Evolutionary conservation across 2,797 vertebrate species (phyloP).

Genomic region (Brotula barbata): DNA sequence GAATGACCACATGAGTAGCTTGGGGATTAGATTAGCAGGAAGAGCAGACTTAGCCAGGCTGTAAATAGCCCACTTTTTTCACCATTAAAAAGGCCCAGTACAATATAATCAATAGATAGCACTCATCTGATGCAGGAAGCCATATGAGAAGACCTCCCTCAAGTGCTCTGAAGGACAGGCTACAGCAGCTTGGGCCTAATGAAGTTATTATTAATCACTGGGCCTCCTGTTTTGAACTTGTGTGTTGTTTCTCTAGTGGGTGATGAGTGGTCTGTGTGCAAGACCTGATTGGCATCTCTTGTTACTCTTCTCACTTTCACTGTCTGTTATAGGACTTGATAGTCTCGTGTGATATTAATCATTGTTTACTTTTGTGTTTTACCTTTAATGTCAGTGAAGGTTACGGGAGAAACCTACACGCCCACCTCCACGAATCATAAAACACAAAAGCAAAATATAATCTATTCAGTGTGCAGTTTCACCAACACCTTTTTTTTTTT

Average conservation of each 20-base stretch:
- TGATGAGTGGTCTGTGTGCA: conserved; percentile 68
- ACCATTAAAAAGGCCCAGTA: conserved; percentile 79
- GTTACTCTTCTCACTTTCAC: conserved; percentile 39
- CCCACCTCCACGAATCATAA: conserved; percentile 14
- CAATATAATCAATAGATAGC: conserved; percentile 82
- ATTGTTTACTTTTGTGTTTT: conserved; percentile 24
- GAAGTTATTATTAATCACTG: conserved; percentile 83
- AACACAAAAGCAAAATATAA: conserved; percentile 32
- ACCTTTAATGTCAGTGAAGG: conserved; percentile 12
- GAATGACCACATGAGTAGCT: conserved; percentile 83
- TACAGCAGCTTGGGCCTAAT: conserved; percentile 75
- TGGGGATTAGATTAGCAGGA: conserved; percentile 84
- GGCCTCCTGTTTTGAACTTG: conserved; percentile 75
- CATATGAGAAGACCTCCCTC: conserved; percentile 79
- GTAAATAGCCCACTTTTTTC: conserved; percentile 82
- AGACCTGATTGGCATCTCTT: conserved; percentile 47
- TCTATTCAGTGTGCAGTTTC: conserved; percentile 27
- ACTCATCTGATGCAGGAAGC: conserved; percentile 80
- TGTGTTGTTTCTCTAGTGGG: conserved; percentile 75
- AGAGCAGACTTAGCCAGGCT: conserved; percentile 80
- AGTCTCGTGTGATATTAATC: conserved; percentile 1
- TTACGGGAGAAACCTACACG: conserved; percentile 14
- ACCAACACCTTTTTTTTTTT: conserved; percentile 31
- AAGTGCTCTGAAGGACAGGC: conserved; percentile 80
- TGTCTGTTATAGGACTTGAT: conserved; percentile 8